phyloP scores from a whole-genome alignment of 2,113 vertebrate genomes.

The Nothocercus julius region DNA sequence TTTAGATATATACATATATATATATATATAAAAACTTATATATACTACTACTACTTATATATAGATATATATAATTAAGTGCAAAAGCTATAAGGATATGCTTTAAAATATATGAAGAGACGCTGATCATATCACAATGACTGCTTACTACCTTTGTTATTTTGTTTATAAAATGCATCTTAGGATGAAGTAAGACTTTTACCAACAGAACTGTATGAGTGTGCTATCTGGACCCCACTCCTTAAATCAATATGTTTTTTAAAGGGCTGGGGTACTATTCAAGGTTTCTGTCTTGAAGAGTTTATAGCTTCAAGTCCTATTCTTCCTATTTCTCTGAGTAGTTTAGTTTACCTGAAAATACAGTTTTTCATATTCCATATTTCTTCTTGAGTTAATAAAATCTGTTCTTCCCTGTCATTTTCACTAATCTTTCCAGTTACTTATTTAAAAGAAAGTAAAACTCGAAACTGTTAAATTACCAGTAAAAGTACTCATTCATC shows the following conservation, averaged over 20 bases:
- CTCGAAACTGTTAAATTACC: neutral
- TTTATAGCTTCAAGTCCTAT: neutral
- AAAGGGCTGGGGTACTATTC: neutral
- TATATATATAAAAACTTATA: too few relatives aligned
- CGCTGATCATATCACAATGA: neutral
- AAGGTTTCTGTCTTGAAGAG: neutral
- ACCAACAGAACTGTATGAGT: neutral
- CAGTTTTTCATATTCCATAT: neutral
- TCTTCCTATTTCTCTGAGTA: neutral
- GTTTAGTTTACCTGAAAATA: constrained; percentile 1
- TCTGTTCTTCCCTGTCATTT: neutral
- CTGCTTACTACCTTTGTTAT: neutral
- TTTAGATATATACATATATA: too few relatives aligned
- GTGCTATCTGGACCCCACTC: neutral
- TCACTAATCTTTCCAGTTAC: neutral
- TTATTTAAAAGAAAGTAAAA: neutral
- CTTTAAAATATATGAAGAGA: neutral
- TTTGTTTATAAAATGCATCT: neutral
- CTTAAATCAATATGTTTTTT: neutral
- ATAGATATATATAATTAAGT: too few relatives aligned
- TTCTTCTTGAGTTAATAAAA: neutral
- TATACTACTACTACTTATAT: too few relatives aligned
- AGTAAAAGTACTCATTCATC: neutral
- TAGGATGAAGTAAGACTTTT: neutral
- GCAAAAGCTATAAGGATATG: too few relatives aligned